A percentile compares a stretch with the other conserved stretches of the same genome.
These are phyloP conservation scores for Hydrolagus affinis DNA, from an alignment of 2,113 vertebrate species.

Conservation along the genomic window DNA sequence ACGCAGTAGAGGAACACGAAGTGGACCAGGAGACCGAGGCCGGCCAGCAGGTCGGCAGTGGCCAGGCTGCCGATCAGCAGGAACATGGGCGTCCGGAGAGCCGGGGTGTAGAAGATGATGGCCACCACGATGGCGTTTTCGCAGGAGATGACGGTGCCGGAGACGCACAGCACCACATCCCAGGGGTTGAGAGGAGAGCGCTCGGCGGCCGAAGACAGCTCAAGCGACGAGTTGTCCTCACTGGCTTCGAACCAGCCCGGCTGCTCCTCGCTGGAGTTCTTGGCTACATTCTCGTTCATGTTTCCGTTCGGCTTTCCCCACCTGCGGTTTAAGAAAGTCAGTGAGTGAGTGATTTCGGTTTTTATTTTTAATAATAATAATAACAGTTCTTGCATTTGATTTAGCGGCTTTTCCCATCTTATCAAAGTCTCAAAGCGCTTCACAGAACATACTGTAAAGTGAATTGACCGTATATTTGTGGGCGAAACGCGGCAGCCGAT, in stretches of 20 bases:
- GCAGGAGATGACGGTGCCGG: slow-evolving; percentile 76
- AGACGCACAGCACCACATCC: slow-evolving; percentile 78
- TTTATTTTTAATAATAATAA: neutral
- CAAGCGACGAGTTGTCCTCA: slow-evolving; percentile 45
- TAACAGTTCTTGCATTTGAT: no score
- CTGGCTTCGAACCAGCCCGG: slow-evolving; percentile 42
- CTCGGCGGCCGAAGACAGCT: slow-evolving; percentile 43
- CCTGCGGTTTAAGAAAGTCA: neutral
- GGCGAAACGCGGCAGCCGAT: no score
- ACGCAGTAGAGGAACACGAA: slow-evolving; percentile 75
- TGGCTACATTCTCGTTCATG: slow-evolving; percentile 42
- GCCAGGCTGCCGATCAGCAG: slow-evolving; percentile 81
- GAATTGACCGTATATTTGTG: no score
- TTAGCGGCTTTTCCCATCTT: neutral
- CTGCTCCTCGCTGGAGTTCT: slow-evolving; percentile 39
- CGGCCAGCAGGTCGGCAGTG: slow-evolving; percentile 76
- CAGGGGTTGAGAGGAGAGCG: slow-evolving; percentile 62
- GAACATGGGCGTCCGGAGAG: slow-evolving; percentile 78
- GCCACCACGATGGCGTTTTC: slow-evolving; percentile 84
- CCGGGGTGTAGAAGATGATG: slow-evolving; percentile 68
- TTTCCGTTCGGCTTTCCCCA: neutral
- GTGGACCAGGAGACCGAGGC: slow-evolving; percentile 73
- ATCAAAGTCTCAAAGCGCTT: no score
- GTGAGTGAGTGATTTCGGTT: neutral
- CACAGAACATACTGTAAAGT: no score